Base-by-base conservation (phyloP, 2,888 invertebrate species). In the Saturnia japonica region DNA sequence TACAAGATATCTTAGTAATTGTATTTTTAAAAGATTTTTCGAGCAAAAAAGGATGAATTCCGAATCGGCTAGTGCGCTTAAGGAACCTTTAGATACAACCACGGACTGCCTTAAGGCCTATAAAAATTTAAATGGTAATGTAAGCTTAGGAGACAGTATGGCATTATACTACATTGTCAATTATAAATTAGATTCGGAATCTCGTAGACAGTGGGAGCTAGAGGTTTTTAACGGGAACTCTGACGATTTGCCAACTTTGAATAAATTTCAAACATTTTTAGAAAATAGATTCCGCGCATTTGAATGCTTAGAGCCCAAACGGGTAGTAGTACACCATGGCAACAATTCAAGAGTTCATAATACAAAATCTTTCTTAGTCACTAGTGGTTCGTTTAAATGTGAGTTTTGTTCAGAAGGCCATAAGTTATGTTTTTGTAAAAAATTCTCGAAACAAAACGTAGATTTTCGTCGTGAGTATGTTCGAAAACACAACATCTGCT, bases 391-490 rank as follows among this genome's bases (percentile, higher is more conserved):
- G 7, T 51, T 71, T 12, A 28, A 42, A 4, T 81, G 78, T 74
- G 71, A 69, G 51, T 78, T 72, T 43, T 81, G 80, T 71, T 66
- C 71, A 4, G 77, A 75, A 62, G 11, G 68, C 66, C 80, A 81
- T 45, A 78, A 75, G 68, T 43, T 78, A 6, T 57, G 19, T 40
- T 71, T 70, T 70, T 80, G 78, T 69, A 78, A 80, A 51, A 66
- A 64, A 22, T 80, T 79, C 71, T 68, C 34, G 34, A 34, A 34
- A 34, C 34, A 34, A 34, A 34, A 34, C 34, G 34, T 6, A 34
- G 34, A 34, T 34, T 34, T 34, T 34, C 34, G 34, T 34, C 34
- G 34, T 34, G 34, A 34, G 34, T 34, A 34, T 34, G 34, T 34
- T 34, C 34, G 34, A 4, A 34, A 34, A 4, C 34, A 34, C 34